Conservation (phyloP, 2,797 vertebrate genomes). For the Hozukius guyotensis region DNA sequence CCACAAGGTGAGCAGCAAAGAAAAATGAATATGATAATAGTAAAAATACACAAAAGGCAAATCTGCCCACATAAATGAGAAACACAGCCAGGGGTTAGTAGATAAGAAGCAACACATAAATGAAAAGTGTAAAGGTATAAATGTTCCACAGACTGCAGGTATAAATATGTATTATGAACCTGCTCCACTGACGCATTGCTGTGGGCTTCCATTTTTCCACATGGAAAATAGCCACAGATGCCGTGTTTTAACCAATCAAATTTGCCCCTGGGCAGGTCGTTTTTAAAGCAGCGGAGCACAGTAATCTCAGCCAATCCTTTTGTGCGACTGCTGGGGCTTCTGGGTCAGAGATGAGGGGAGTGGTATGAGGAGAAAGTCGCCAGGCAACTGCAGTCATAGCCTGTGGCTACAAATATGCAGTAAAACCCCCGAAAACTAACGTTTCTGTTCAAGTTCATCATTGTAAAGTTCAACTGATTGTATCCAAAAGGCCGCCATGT, state of each 20-base stretch:
- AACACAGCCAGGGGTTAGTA: slow-evolving; percentile 75
- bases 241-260: slow-evolving; percentile 89
- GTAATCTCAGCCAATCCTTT: slow-evolving; percentile 87
- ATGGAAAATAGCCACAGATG: slow-evolving; percentile 78
- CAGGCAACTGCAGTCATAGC: slow-evolving; percentile 73
- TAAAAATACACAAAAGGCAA: slow-evolving; percentile 67
- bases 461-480: slow-evolving; percentile 70
- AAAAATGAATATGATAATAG: slow-evolving; percentile 70
- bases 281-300: slow-evolving; percentile 78
- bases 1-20: slow-evolving; percentile 51
- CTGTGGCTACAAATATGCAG: slow-evolving; percentile 81
- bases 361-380: slow-evolving; percentile 66
- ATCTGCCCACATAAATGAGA: slow-evolving; percentile 72
- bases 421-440: slow-evolving; percentile 66
- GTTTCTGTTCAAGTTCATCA: slow-evolving; percentile 68
- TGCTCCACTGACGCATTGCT: slow-evolving; percentile 58
- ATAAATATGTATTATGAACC: slow-evolving; percentile 82
- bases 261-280: slow-evolving; percentile 84
- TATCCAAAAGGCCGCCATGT: slow-evolving; percentile 11
- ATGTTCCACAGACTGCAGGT: slow-evolving; percentile 68
- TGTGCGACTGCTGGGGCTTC: slow-evolving; percentile 74
- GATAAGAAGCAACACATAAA: slow-evolving; percentile 80
- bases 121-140: slow-evolving; percentile 78
- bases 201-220: slow-evolving; percentile 68
- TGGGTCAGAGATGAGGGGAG: slow-evolving; percentile 73